Evolutionary conservation across 2,797 vertebrate genomes (phyloP), one percentile per base, ranked within the genome.

Genomic region (Basileuterus tristriatus): DNA sequence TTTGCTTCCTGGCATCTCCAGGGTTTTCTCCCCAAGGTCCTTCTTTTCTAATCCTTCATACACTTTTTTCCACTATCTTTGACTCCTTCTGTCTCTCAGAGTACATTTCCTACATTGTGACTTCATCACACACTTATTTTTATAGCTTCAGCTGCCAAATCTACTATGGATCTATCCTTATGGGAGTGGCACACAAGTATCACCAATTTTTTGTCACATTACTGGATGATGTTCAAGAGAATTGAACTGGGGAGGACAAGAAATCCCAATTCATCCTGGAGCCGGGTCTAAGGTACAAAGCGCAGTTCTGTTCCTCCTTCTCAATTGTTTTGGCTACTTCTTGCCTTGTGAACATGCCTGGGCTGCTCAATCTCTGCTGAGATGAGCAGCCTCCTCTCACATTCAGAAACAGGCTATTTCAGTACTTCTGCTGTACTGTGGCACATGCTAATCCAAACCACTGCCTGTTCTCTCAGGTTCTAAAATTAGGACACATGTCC

Each of bases 401-500:
- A 52, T 53, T 83, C 58, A 91, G 37, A 91, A 86, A 81, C 7
- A 63, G 26, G 30, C 55, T 94, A 63, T 77, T 74, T 69, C 52
- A 67, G 32, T 72, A 44, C 30, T 83, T 85, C 5, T 49, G 23
- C 74, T 79, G n/a, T 41, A 59, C 39, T 80, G 21, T 70, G 65
- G 60, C 52, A 92, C 84, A 86, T 30, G 23, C 56, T 87, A 83
- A 91, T 60, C 36, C 39, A 82, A 91, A 85, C n/a, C 32, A 56
- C 70, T 82, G 36, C 24, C 53, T 71, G 30, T 37, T 89, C 36
- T 23, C 24, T 49, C 1, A 5, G 7, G 27, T 87, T 72, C 56
- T 87, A 92, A 89, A 90, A 84, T 84, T 65, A 90, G 62, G 65
- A 64, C 12, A 1, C 32, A 60, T 1, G 17, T 62, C 27, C 86